phyloP scores from a whole-genome alignment of 2,113 vertebrate species.

The Damaliscus lunatus region DNA sequence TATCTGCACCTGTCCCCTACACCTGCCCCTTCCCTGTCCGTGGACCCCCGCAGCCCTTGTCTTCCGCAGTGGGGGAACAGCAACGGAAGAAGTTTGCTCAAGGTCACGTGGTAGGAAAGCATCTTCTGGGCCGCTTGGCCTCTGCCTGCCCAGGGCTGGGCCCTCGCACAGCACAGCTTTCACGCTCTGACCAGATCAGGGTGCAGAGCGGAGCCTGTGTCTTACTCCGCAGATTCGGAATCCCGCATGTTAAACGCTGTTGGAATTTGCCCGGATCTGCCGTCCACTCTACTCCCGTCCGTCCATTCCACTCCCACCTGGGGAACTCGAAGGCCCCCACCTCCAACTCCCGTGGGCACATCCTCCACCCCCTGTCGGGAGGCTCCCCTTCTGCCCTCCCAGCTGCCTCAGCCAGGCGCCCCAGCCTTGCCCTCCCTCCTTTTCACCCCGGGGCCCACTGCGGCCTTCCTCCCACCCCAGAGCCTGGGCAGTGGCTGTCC shows the following conservation, averaged over 20 bases:
- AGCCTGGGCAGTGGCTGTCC: neutral
- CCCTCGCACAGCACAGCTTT: neutral
- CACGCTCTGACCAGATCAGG: neutral
- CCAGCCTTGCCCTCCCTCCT: neutral
- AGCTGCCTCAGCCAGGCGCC: no score
- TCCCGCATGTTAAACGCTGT: neutral
- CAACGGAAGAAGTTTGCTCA: neutral
- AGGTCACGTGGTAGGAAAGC: no score
- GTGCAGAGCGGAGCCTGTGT: neutral
- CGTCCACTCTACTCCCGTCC: neutral
- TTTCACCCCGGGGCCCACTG: neutral
- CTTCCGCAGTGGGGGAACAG: neutral
- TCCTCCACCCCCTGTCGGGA: fast-evolving
- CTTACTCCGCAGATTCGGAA: neutral
- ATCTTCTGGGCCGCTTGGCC: neutral
- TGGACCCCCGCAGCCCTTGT: neutral
- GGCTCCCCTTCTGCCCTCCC: neutral
- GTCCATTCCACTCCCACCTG: neutral
- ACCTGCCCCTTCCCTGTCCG: neutral
- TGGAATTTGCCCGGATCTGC: fast-evolving
- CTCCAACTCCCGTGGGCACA: neutral
- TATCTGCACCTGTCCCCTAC: neutral
- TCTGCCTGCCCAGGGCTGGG: neutral
- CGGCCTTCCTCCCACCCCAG: neutral
- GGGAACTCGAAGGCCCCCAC: neutral